These are phyloP conservation scores for Phalacrocorax pelagicus DNA, from an alignment of 2,113 vertebrate genomes.

Conservation along the genomic window DNA sequence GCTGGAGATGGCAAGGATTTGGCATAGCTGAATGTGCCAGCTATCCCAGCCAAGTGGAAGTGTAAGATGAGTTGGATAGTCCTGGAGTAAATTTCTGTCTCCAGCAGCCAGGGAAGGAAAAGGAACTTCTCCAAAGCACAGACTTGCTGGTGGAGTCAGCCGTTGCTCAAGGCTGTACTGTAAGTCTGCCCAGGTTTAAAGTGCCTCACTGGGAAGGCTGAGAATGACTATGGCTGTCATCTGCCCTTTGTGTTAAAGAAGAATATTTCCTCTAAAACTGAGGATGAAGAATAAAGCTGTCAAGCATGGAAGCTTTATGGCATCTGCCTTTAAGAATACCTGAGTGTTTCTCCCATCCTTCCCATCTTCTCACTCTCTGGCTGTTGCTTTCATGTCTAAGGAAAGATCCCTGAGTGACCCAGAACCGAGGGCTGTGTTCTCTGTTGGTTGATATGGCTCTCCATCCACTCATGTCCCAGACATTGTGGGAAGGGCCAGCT, in stretches of 20 bases:
- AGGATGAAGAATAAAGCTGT: not conserved
- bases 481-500: not conserved
- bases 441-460: not conserved
- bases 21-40: not conserved
- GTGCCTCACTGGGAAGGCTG: not conserved
- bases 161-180: not conserved
- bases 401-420: not conserved
- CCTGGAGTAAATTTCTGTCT: not conserved
- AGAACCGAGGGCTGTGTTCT: not conserved
- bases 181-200: not conserved
- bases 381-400: not conserved
- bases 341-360: not conserved
- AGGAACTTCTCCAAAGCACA: not conserved
- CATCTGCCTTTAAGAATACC: not conserved
- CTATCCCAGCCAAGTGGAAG: not conserved
- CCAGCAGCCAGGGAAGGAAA: not conserved
- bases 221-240: not conserved
- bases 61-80: not conserved
- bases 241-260: not conserved
- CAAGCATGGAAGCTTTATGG: not conserved
- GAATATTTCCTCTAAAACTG: not conserved
- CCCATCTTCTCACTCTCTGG: not conserved
- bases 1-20: not conserved
- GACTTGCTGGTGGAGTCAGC: not conserved
- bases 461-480: not conserved